Percentiles rank a stretch among this genome's conserved stretches.
phyloP scores from a whole-genome alignment of 2,797 vertebrate species.

The Oryzias dopingdopingensis region DNA sequence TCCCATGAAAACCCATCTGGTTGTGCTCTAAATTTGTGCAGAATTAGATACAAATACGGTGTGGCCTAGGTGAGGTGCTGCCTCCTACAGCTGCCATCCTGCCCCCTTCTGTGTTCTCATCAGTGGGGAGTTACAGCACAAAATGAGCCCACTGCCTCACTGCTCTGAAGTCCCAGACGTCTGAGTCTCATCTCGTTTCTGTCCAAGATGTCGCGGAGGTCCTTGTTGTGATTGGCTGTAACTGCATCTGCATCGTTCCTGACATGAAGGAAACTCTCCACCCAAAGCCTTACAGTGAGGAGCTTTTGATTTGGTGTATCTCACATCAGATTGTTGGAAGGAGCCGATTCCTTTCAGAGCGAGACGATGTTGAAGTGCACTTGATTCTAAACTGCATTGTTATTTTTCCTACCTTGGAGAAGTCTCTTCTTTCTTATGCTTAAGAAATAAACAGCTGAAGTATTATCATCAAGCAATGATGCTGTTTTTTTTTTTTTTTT shows the following conservation, averaged over 20 bases:
- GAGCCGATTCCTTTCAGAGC: slow-evolving; percentile 51
- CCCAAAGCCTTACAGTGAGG: slow-evolving; percentile 80
- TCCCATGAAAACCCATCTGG: slow-evolving; percentile 53
- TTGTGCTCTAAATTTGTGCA: slow-evolving; percentile 24
- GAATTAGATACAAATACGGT: slow-evolving; percentile 40
- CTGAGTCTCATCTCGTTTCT: slow-evolving; percentile 26
- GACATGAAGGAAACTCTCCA: slow-evolving; percentile 62
- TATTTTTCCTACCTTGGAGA: slow-evolving; percentile 76
- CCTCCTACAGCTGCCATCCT: slow-evolving; percentile 26
- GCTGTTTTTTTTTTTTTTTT: slow-evolving; percentile 20
- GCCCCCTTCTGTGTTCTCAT: slow-evolving; percentile 24
- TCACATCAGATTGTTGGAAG: slow-evolving; percentile 68
- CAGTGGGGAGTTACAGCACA: slow-evolving; percentile 62
- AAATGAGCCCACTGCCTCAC: slow-evolving; percentile 64
- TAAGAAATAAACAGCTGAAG: slow-evolving; percentile 81
- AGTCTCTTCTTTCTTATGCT: slow-evolving; percentile 76
- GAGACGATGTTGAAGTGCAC: slow-evolving; percentile 78
- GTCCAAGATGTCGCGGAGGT: slow-evolving; percentile 32
- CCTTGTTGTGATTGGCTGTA: slow-evolving; percentile 24
- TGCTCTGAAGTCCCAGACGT: slow-evolving; percentile 32
- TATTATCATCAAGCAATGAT: slow-evolving; percentile 36
- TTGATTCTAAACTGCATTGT: slow-evolving; percentile 78
- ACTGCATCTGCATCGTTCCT: slow-evolving; percentile 32
- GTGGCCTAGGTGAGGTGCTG: slow-evolving; percentile 34
- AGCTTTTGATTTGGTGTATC: slow-evolving; percentile 68